phyloP scores from a whole-genome alignment of 2,113 vertebrate species.

The Notechis scutatus region DNA sequence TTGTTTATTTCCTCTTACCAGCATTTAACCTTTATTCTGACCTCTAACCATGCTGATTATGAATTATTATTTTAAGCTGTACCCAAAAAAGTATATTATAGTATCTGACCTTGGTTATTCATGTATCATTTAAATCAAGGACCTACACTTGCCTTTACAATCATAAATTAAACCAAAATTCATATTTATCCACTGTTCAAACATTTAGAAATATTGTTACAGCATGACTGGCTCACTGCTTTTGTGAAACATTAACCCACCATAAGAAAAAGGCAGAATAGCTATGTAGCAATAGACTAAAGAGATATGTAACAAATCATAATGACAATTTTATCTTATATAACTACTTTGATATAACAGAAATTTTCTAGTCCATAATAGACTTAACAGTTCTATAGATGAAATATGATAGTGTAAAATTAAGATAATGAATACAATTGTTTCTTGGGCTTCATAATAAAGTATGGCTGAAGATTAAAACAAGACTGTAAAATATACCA shows the following conservation, averaged over 20 bases:
- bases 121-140: conserved; percentile 48
- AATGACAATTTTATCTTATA: background rate
- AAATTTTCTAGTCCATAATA: background rate
- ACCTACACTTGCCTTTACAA: conserved; percentile 33
- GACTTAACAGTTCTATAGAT: background rate
- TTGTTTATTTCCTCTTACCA: conserved; percentile 35
- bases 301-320: conserved; percentile 30
- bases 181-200: conserved; percentile 49
- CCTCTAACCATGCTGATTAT: conserved; percentile 45
- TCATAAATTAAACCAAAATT: conserved; percentile 58
- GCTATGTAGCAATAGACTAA: conserved; percentile 8
- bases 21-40: conserved; percentile 55
- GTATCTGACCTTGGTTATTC: conserved; percentile 54
- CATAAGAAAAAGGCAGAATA: conserved; percentile 32
- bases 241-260: conserved; percentile 52
- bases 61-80: conserved; percentile 57
- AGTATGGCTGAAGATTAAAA: background rate
- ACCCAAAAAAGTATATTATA: conserved; percentile 52
- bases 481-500: background rate
- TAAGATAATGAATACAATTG: background rate
- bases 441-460: conserved; percentile 1
- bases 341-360: background rate
- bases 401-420: background rate
- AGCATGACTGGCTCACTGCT: conserved; percentile 33
- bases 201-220: conserved; percentile 34